Percentiles rank a stretch among this genome's conserved stretches.
Evolutionary conservation across 2,888 invertebrate species (phyloP).

Genomic region (Dryobota labecula): DNA sequence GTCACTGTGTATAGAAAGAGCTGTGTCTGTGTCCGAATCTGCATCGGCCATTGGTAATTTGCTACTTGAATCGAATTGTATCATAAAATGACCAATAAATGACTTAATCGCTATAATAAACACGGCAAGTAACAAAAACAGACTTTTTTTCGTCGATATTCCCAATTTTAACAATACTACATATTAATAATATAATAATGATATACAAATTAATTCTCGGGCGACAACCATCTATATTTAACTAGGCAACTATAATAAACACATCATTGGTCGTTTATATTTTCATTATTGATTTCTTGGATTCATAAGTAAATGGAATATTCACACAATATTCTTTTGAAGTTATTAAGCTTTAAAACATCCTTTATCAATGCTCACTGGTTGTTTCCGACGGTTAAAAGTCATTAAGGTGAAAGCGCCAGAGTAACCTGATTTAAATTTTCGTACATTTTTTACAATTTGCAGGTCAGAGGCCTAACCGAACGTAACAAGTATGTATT

Average conservation of each 20-base stretch:
- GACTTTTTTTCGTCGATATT: neutral
- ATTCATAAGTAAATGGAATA: slow-evolving; percentile 38
- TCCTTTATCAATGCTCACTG: neutral
- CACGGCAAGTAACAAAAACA: neutral
- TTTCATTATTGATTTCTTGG: slow-evolving; percentile 36
- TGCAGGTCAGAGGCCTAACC: no score
- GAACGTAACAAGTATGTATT: no score
- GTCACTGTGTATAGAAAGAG: no score
- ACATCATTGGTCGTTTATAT: slow-evolving; percentile 33
- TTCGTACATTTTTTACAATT: no score
- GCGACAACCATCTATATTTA: slow-evolving; percentile 34
- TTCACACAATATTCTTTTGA: neutral
- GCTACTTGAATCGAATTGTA: neutral
- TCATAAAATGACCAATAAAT: neutral
- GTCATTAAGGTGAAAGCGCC: no score
- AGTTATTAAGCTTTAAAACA: neutral
- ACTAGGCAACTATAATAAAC: slow-evolving; percentile 43
- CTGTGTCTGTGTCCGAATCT: no score
- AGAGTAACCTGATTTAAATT: no score
- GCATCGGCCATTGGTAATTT: neutral
- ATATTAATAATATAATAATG: slow-evolving; percentile 35
- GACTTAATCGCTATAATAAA: slow-evolving; percentile 5
- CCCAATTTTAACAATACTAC: slow-evolving; percentile 35
- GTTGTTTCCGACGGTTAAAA: neutral
- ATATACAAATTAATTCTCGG: slow-evolving; percentile 49